phyloP scores from a whole-genome alignment of 2,113 vertebrate species.

The Agapornis roseicollis region DNA sequence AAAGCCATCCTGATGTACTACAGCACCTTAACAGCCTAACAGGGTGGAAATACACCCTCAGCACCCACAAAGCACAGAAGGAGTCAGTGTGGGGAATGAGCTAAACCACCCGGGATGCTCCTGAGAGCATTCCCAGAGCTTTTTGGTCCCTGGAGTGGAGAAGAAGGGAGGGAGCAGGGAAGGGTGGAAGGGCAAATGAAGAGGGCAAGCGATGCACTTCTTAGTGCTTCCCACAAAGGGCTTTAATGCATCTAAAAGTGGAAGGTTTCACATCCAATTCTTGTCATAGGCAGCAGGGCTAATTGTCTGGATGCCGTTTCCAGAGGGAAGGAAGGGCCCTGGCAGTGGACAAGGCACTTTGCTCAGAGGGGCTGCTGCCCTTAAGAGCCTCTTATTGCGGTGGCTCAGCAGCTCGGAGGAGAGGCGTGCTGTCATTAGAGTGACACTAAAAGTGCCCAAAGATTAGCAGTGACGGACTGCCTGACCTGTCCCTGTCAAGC shows the following conservation, averaged over 20 bases:
- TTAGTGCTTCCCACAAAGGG: background rate
- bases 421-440: conserved; percentile 57
- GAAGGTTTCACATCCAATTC: conserved; percentile 61
- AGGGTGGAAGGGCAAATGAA: background rate
- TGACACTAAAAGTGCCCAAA: conserved; percentile 71
- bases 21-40: background rate
- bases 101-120: background rate
- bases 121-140: background rate
- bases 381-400: conserved; percentile 64
- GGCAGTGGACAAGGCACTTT: conserved; percentile 73
- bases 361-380: conserved; percentile 67
- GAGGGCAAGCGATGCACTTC: background rate
- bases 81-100: accelerated
- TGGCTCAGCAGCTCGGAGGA: background rate
- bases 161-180: background rate
- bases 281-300: conserved; percentile 45
- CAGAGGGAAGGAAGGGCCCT: conserved; percentile 15
- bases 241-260: conserved; percentile 57
- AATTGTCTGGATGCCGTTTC: conserved; percentile 55
- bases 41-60: background rate
- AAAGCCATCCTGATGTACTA: background rate
- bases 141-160: background rate
- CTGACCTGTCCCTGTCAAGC: conserved; percentile 56
- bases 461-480: conserved; percentile 18
- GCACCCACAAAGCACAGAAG: background rate